These are phyloP conservation scores for Phalacrocorax brasilianus DNA, from an alignment of 2,113 vertebrate genomes.

Conservation along the genomic window DNA sequence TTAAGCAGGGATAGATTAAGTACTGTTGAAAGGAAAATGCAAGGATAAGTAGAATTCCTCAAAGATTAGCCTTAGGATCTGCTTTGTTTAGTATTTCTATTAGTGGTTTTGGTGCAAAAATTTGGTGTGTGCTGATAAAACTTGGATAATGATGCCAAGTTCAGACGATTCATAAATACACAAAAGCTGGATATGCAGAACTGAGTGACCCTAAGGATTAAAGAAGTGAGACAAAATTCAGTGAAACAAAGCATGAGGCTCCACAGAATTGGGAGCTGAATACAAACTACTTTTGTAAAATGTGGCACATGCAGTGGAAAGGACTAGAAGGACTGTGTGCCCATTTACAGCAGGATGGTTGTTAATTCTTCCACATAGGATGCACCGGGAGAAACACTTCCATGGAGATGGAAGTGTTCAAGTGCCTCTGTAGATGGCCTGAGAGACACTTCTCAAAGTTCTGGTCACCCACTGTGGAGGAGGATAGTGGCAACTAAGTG, in stretches of 20 bases:
- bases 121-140: conserved; percentile 48
- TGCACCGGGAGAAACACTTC: background rate
- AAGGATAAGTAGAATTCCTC: conserved; percentile 24
- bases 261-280: background rate
- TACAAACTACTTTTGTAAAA: background rate
- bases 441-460: background rate
- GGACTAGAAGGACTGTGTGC: background rate
- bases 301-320: background rate
- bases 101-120: conserved; percentile 39
- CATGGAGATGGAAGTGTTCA: background rate
- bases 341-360: background rate
- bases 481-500: background rate
- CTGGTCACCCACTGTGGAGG: background rate
- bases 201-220: conserved; percentile 31
- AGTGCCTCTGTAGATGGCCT: background rate
- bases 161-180: conserved; percentile 4
- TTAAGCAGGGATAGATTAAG: background rate
- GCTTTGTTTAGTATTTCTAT: conserved; percentile 21
- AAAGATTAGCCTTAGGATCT: conserved; percentile 20
- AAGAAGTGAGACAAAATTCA: background rate
- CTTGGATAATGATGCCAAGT: conserved; percentile 24
- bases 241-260: background rate
- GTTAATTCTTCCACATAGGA: background rate
- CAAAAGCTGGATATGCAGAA: conserved; percentile 25
- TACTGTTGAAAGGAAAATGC: background rate